Evolutionary conservation across 2,888 invertebrate species (phyloP), one percentile per base, ranked within the genome.

Genomic region (Elegia similella): DNA sequence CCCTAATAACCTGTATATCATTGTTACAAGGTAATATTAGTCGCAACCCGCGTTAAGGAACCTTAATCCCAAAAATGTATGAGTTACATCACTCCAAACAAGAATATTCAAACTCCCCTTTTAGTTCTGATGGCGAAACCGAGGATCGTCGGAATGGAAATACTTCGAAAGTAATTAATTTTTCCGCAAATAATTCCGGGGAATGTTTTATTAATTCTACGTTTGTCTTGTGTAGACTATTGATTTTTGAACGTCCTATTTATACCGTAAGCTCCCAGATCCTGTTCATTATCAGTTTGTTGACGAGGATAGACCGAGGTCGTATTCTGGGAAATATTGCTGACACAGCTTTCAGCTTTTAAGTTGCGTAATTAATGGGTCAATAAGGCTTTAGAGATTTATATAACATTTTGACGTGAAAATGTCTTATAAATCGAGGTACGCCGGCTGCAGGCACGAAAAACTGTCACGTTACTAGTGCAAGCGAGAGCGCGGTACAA

Each of bases 111-210:
- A 38, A 38, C 12, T n/a, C 38, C 38, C 12, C n/a, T n/a, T n/a
- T 38, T n/a, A 38, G 38, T 38, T 38, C 12, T 38, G 12, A 38
- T 38, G 38, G 38, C 38, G 63, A 65, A 53, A 66, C 62, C 66
- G 64, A 61, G 60, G 63, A 62, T n/a, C 46, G 62, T 50, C 62
- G 59, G 71, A 77, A 77, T 78, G 70, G 75, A 66, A 80, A 78
- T 80, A 76, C 79, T 75, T 74, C 66, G 62, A 73, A 79, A 79
- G 74, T 76, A 80, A 80, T 81, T 80, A 80, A 77, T 80, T 81
- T 78, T 79, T 75, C 73, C 70, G 73, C 73, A 75, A 63, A 80
- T 78, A 75, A 79, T 78, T 78, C 70, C 62, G 56, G 52, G 69
- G 70, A 78, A 75, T 75, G 72, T 73, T 76, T 73, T 72, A 77